Evolutionary conservation across 2,113 vertebrate species (phyloP).

Genomic region (Pituophis catenifer): DNA sequence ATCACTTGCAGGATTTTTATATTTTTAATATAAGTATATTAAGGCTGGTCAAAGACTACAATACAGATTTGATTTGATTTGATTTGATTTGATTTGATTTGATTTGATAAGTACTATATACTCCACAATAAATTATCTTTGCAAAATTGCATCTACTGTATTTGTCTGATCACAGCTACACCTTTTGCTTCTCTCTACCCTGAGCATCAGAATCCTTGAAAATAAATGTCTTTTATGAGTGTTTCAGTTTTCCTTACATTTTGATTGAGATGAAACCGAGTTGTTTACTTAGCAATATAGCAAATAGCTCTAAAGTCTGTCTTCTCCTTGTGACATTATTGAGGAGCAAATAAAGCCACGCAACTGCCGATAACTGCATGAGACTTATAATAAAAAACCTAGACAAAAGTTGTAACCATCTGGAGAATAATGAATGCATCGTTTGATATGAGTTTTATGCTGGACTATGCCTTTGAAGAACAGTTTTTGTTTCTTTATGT

Average conservation of each 20-base stretch:
- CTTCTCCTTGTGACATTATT: neutral
- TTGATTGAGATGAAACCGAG: neutral
- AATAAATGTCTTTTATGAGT: neutral
- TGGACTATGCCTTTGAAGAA: neutral
- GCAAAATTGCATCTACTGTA: neutral
- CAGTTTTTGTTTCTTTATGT: neutral
- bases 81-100: neutral
- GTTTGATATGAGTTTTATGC: neutral
- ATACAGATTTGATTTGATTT: neutral
- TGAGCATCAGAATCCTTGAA: neutral
- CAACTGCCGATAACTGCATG: too few relatives aligned
- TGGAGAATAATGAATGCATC: neutral
- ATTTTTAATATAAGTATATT: neutral
- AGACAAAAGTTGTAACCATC: neutral
- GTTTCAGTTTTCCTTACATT: neutral
- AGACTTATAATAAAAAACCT: neutral
- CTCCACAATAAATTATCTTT: neutral
- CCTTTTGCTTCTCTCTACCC: neutral
- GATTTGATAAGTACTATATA: neutral
- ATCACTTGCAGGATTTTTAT: neutral
- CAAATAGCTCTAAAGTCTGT: neutral
- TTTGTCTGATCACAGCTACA: neutral
- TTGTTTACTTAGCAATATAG: neutral
- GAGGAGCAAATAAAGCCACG: neutral
- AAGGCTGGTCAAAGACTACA: neutral